Base-by-base conservation (phyloP, 2,888 invertebrate species). In the Leptogaster cylindrica region DNA sequence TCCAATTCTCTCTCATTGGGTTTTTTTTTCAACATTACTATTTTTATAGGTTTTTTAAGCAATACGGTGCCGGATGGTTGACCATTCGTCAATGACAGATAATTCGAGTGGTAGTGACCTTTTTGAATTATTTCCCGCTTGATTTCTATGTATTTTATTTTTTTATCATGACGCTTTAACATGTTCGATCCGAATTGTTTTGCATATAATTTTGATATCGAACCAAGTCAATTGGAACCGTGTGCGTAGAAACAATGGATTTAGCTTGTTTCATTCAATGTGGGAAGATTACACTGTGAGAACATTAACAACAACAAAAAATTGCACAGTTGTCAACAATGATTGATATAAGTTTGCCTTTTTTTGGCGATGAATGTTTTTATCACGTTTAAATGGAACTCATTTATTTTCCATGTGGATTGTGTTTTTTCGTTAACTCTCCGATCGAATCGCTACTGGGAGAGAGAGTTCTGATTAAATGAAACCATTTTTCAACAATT, bases 141-240 rank as follows among this genome's bases (percentile, higher is more conserved):
- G 8, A 25, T 55, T 31, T 12, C n/a, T 55, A 18, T 16, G n/a
- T 12, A n/a, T 33, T 18, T 31, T 4, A 16, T 51, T 28, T 31
- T 31, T 61, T 25, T 23, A 10, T 27, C 14, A 16, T 25, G 41
- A 14, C 41, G 39, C 28, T 16, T 61, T 44, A 27, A 39, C 50
- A 65, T 33, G 25, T 65, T 65, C 50, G 65, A 65, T 65, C 20
- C 12, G 50, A 65, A 65, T 65, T 51, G 12, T 36, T 65, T 65
- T 65, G 65, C 65, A 65, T 65, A 65, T 48, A 36, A 65, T 65
- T 65, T 50, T 50, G 65, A 65, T 65, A 65, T 65, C 50, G 65
- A 31, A 25, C 39, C 25, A 50, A 65, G 48, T 65, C 65, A 50
- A 65, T 65, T 65, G 65, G 65, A 65, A 65, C 64, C 18, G 44